Base-by-base conservation (phyloP, 37 sponge, comb jelly and placozoan genomes). In the Beroe forskalii region DNA sequence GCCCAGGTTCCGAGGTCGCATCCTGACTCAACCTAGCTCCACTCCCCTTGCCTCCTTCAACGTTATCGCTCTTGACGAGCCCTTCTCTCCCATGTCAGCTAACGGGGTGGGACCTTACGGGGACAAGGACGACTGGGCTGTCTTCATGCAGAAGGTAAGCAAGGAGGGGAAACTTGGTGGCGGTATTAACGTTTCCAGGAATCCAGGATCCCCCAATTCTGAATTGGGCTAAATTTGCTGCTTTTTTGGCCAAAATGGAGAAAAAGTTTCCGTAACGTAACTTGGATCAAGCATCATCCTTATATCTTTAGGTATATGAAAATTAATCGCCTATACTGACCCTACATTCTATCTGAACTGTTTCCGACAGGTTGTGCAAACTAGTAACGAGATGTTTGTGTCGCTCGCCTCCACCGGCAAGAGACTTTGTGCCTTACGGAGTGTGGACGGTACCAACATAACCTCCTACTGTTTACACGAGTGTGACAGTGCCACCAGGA, bases 11-110 rank as follows among this genome's bases (percentile, higher is more conserved):
- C 92, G 98, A 90, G 96, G 98, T 0, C 86, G 96, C 9, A 95
- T 97, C 17, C 95, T 96, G 44, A 97, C 98, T 19, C 98, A 97
- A 80, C 98, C 98, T 0, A 96, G 98, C 31, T 95, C 98, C 90
- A 93, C 89, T 33, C 96, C 96, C 64, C 90, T 96, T 25, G 93
- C 98, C 67, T 97, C 96, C 36, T 97, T 93, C 94, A 94, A 95
- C 62, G 93, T 97, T 31, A 92, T 97, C 30, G 93, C 95, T 6
- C 93, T 97, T n/a, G 97, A 97, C 40, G 96, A 94, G 32, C 90
- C 94, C 27, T 92, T 93, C 92, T 91, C 93, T 0, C 90, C 94
- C 48, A 93, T 91, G 80, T 93, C 90, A 35, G 60, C 92, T 67
- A 93, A 93, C 93, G 94, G 93, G 40, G 44, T 90, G 64, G 90